phyloP scores from a whole-genome alignment of 37 sponge, comb jelly and placozoan species.

The Beroe forskalii region DNA sequence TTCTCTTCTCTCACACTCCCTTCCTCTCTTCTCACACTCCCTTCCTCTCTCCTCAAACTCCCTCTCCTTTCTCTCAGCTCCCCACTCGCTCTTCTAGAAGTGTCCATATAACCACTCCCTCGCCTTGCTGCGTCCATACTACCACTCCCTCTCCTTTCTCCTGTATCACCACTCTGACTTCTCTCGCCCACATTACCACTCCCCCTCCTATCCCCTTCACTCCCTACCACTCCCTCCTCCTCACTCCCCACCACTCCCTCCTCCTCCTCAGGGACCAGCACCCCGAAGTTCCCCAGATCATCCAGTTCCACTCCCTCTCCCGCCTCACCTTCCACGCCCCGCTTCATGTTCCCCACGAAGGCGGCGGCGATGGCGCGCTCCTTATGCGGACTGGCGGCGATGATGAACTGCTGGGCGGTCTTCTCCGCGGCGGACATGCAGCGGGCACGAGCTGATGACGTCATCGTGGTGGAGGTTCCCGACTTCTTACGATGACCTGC shows the following conservation, averaged over 20 bases:
- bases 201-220: not conserved
- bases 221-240: not conserved
- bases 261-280: not conserved
- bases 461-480: not conserved
- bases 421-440: not conserved
- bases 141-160: not conserved
- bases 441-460: not conserved
- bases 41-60: not conserved
- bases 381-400: not conserved
- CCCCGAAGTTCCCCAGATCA: not conserved
- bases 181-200: not conserved
- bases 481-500: not conserved
- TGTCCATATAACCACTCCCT: too few relatives aligned
- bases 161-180: not conserved
- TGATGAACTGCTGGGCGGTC: slow-evolving; percentile 54
- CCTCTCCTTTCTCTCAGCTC: too few relatives aligned
- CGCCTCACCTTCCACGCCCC: slow-evolving; percentile 48
- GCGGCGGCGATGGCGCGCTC: slow-evolving; percentile 4
- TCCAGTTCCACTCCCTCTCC: not conserved
- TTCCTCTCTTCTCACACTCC: too few relatives aligned
- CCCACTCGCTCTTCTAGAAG: too few relatives aligned
- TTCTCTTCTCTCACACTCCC: too few relatives aligned
- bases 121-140: too few relatives aligned
- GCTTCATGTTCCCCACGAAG: slow-evolving; percentile 62
- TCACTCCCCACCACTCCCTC: not conserved